phyloP scores from a whole-genome alignment of 2,113 vertebrate genomes.

The Channa argus region DNA sequence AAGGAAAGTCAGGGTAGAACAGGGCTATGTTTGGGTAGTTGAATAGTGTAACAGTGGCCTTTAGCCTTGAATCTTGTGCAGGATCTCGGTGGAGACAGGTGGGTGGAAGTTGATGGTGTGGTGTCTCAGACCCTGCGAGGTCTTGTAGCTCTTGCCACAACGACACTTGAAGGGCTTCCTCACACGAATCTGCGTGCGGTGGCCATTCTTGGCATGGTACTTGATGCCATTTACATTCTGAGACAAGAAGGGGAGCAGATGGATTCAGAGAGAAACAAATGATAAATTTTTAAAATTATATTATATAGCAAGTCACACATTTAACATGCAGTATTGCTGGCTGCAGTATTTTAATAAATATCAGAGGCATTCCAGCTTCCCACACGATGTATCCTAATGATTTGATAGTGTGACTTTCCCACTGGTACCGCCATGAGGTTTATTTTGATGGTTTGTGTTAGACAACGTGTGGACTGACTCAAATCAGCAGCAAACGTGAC shows the following conservation, averaged over 20 bases:
- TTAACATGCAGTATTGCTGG: not conserved
- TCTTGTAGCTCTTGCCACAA: slow-evolving; percentile 99
- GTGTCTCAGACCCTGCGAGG: slow-evolving; percentile 98
- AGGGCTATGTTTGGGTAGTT: slow-evolving; percentile 49
- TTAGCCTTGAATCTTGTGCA: slow-evolving; percentile 98
- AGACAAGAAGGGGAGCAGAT: not conserved
- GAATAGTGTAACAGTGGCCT: slow-evolving; percentile 47
- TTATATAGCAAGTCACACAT: not conserved
- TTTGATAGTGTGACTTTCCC: not conserved
- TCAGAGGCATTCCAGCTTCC: not conserved
- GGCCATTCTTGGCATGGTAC: slow-evolving; percentile 99
- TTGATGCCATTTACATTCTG: slow-evolving; percentile 99
- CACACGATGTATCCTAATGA: not conserved
- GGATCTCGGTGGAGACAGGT: slow-evolving; percentile 95
- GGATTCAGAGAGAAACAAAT: not conserved
- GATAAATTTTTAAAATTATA: not conserved
- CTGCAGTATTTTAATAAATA: not conserved
- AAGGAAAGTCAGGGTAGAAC: slow-evolving; percentile 77
- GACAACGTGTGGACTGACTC: not conserved
- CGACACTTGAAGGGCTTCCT: slow-evolving; percentile 99
- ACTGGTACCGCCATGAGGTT: not conserved
- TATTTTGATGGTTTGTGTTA: not conserved
- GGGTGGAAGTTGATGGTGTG: slow-evolving; percentile 99
- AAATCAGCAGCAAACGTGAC: slow-evolving; percentile 10
- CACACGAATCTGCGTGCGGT: slow-evolving; percentile 98